Evolutionary conservation across 30 jellyfish, hydroid and myxozoan species (phyloP).

Genomic region (Aurelia sp.): DNA sequence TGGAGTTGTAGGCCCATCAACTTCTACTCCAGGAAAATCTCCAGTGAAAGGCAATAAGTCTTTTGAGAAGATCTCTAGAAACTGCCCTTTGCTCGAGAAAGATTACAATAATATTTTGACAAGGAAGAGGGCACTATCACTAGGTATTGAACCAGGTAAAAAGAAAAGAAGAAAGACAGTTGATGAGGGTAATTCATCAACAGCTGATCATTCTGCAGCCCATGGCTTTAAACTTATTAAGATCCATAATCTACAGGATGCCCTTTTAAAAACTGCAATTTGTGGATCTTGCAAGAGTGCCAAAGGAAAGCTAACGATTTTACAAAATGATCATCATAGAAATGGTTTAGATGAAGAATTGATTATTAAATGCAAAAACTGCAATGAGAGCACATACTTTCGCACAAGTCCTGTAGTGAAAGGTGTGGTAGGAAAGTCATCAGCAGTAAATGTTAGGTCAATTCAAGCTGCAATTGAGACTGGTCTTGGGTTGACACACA

Average conservation of each 20-base stretch:
- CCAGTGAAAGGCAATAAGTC: no score
- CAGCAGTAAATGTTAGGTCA: background rate
- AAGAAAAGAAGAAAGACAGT: no score
- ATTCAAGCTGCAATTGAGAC: slow-evolving; percentile 15
- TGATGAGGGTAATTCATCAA: no score
- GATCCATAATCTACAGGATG: background rate
- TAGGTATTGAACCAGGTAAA: no score
- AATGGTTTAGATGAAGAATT: slow-evolving; percentile 13
- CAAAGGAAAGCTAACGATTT: background rate
- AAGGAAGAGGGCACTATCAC: no score
- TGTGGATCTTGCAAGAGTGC: background rate
- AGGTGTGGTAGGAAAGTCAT: slow-evolving; percentile 16
- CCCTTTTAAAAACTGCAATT: background rate
- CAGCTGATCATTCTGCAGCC: no score
- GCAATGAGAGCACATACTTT: background rate
- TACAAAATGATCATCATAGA: slow-evolving; percentile 1
- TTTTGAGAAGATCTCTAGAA: no score
- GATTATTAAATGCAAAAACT: background rate
- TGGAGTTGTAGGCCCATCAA: no score
- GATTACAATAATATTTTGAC: no score
- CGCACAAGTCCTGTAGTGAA: background rate
- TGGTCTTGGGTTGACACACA: slow-evolving; percentile 12
- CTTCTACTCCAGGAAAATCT: no score
- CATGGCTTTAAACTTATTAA: no score
- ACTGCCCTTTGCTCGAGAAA: no score